phyloP scores from a whole-genome alignment of 2,797 vertebrate genomes.

The Anomalospiza imberbis region DNA sequence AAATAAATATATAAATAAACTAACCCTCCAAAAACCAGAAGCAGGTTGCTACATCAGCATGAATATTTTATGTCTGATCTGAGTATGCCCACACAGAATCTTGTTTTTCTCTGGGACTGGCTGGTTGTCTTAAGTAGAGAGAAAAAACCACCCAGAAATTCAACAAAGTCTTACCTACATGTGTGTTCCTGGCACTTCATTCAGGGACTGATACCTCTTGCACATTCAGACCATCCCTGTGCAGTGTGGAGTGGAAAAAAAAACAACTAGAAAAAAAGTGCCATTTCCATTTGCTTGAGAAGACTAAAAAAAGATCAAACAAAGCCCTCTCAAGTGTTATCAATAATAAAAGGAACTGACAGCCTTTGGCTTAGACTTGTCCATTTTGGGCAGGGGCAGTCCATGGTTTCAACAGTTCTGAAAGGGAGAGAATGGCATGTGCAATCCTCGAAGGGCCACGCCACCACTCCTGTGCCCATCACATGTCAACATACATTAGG shows the following conservation, averaged over 20 bases:
- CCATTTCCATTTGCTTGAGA: neutral
- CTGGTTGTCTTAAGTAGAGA: neutral
- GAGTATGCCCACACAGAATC: constrained; percentile 5
- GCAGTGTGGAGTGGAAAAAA: neutral
- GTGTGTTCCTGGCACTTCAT: neutral
- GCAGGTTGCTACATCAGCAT: neutral
- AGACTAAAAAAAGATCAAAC: neutral
- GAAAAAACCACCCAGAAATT: neutral
- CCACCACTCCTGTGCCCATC: neutral
- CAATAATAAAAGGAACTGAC: constrained; percentile 8
- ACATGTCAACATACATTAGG: neutral
- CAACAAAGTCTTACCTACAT: neutral
- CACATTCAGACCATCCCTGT: neutral
- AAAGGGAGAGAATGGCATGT: neutral
- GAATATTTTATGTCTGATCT: constrained; percentile 35
- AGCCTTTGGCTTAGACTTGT: constrained; percentile 18
- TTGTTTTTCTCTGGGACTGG: neutral
- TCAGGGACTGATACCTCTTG: neutral
- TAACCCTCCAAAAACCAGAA: neutral
- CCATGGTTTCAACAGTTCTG: neutral
- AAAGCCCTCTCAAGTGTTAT: neutral
- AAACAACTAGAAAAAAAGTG: neutral
- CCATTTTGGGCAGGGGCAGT: neutral
- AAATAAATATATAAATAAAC: neutral
- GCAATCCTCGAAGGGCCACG: neutral